These are phyloP conservation scores for Borostomias antarcticus DNA, from an alignment of 2,797 vertebrate genomes.

Conservation along the genomic window DNA sequence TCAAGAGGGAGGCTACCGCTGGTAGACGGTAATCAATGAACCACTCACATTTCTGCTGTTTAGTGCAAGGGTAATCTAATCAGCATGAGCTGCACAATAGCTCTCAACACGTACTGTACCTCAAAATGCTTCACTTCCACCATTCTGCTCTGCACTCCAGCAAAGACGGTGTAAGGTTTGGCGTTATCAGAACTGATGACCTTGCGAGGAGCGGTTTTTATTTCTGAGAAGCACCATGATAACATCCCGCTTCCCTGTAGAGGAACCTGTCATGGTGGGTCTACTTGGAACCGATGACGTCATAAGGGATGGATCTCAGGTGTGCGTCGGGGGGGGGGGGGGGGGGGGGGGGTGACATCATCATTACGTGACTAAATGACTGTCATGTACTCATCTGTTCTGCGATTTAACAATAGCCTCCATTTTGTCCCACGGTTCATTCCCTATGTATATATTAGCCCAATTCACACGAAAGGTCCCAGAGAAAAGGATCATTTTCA, in stretches of 20 bases:
- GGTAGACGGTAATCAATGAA: neutral
- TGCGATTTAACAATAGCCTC: no score
- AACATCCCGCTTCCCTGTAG: conserved; percentile 44
- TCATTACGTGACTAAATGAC: no score
- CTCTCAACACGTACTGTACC: neutral
- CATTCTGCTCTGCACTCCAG: conserved; percentile 29
- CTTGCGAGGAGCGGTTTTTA: conserved; percentile 67
- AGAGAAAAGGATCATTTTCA: neutral
- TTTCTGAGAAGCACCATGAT: conserved; percentile 53
- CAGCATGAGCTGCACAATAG: neutral
- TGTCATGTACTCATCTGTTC: no score
- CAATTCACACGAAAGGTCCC: no score
- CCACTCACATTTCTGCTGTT: neutral
- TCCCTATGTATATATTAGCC: no score
- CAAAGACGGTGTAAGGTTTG: conserved; percentile 24
- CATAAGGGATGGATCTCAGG: no score
- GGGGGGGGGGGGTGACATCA: no score
- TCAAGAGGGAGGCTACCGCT: neutral
- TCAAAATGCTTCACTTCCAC: neutral
- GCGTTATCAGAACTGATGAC: conserved; percentile 50
- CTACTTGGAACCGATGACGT: neutral
- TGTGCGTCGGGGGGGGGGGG: no score
- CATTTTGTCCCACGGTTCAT: no score
- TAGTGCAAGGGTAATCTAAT: no score
- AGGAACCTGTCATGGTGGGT: neutral